A percentile compares a stretch with the other conserved stretches of the same genome.
These are phyloP conservation scores for Marronus borbonicus DNA, from an alignment of 2,888 invertebrate genomes.

Conservation along the genomic window DNA sequence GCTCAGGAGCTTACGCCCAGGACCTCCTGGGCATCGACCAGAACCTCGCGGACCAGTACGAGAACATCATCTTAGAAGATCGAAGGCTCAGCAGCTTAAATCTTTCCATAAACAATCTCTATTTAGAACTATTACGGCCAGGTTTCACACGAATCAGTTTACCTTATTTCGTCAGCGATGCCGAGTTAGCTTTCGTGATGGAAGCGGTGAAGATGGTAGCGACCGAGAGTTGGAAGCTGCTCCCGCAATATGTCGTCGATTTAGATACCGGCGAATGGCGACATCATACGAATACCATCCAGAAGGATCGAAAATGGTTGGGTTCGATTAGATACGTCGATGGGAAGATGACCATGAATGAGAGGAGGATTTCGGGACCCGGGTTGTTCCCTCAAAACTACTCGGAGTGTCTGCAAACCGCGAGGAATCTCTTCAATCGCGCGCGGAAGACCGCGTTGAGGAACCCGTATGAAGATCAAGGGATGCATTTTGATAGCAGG, in stretches of 20 bases:
- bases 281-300: conserved; percentile 84
- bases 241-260: conserved; percentile 91
- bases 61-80: conserved; percentile 78
- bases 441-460: conserved; percentile 85
- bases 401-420: conserved; percentile 85
- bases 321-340: conserved; percentile 79
- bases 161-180: conserved; percentile 87
- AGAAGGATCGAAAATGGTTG: conserved; percentile 88
- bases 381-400: conserved; percentile 83
- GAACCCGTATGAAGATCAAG: conserved; percentile 82
- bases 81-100: conserved; percentile 71
- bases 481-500: conserved; percentile 79
- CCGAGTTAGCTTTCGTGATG: conserved; percentile 85
- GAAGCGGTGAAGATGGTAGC: conserved; percentile 91
- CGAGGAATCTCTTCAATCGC: conserved; percentile 83
- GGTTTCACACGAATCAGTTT: conserved; percentile 90
- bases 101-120: conserved; percentile 69
- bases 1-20: conserved; percentile 89
- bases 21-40: conserved; percentile 88
- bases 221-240: conserved; percentile 89
- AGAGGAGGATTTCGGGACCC: conserved; percentile 80
- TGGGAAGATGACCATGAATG: conserved; percentile 83
- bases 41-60: conserved; percentile 82
- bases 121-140: conserved; percentile 83
- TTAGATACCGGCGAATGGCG: conserved; percentile 93